Evolutionary conservation across 2,888 invertebrate genomes (phyloP), one percentile per base, ranked within the genome.

Genomic region (Phanerotoma sp.): DNA sequence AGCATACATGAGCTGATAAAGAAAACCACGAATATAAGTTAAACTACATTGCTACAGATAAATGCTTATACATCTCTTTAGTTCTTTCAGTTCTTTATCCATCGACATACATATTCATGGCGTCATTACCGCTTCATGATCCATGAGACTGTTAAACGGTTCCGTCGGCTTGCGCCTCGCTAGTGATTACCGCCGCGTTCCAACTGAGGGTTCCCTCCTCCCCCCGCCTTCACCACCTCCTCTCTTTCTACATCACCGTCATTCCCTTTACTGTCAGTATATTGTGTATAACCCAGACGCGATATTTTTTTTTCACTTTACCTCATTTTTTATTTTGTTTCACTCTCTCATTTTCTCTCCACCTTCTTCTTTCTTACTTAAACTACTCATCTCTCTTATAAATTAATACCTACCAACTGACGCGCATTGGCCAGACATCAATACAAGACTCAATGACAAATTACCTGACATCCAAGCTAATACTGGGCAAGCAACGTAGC

Each of bases 121-220:
- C 66, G 69, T 71, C 71, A 71, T 71, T 71, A 71, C 67, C 69
- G 66, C 65, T 65, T 64, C 66, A 65, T 70, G 71, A 70, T 71
- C 69, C 71, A 71, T 62, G 69, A 67, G 64, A 65, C 65, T 67
- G 70, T 67, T 71, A 71, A 71, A 70, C 71, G 71, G 66, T 71
- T 65, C 66, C 65, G 66, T 59, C 64, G 64, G 52, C 30, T 62
- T 64, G 50, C 58, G 54, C 35, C 50, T 47, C 48, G 50, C 49
- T 18, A 38, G 52, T 52, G 46, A 52, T 52, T 52, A 52, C 52
- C 40, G 28, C 30, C 45, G 37, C 15, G 28, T 11, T 18, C 37
- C 18, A 33, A 35, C 25, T 41, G 22, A 51, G 37, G 28, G 28
- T 22, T 44, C 45, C 28, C 41, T 22, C n/a, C 45, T 44, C 30